These are phyloP conservation scores for Sceliomorpha sp. DNA, from an alignment of 2,888 invertebrate species.

Conservation along the genomic window DNA sequence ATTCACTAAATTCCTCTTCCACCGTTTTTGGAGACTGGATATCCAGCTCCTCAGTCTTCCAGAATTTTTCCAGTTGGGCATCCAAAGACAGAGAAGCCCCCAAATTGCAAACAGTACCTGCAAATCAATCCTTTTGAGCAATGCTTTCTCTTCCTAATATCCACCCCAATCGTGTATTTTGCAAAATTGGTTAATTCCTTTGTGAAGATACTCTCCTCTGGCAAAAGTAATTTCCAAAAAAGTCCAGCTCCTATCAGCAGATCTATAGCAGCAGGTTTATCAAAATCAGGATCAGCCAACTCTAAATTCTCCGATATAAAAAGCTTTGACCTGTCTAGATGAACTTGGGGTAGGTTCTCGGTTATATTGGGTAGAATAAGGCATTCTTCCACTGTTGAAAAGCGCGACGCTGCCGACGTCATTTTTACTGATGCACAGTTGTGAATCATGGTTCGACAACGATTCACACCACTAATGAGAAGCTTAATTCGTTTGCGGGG, in stretches of 20 bases:
- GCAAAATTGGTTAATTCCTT: conserved; percentile 2
- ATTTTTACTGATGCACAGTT: conserved; percentile 6
- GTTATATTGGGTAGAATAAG: conserved; percentile 3
- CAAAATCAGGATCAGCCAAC: conserved; percentile 1
- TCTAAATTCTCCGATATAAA: not conserved
- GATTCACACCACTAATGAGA: conserved; percentile 3
- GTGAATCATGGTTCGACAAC: not conserved
- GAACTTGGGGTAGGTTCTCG: not conserved
- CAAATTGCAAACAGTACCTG: not conserved
- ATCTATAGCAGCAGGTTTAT: not conserved
- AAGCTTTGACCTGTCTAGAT: not conserved
- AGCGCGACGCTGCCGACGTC: not conserved
- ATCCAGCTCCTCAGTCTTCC: conserved; percentile 2
- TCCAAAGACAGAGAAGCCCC: conserved; percentile 1
- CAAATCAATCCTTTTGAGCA: not conserved
- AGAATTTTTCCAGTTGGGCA: not conserved
- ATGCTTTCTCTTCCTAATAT: not conserved
- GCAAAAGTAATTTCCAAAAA: conserved; percentile 4
- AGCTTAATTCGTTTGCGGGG: not conserved
- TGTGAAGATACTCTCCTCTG: conserved; percentile 1
- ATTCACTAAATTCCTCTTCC: conserved; percentile 11
- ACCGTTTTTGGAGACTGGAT: conserved; percentile 5
- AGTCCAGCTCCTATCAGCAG: conserved; percentile 7
- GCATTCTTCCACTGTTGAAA: conserved; percentile 5
- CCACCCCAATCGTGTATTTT: conserved; percentile 3